Percentiles rank a stretch among this genome's conserved stretches.
phyloP scores from a whole-genome alignment of 2,113 vertebrate genomes.

The Scomber japonicus region DNA sequence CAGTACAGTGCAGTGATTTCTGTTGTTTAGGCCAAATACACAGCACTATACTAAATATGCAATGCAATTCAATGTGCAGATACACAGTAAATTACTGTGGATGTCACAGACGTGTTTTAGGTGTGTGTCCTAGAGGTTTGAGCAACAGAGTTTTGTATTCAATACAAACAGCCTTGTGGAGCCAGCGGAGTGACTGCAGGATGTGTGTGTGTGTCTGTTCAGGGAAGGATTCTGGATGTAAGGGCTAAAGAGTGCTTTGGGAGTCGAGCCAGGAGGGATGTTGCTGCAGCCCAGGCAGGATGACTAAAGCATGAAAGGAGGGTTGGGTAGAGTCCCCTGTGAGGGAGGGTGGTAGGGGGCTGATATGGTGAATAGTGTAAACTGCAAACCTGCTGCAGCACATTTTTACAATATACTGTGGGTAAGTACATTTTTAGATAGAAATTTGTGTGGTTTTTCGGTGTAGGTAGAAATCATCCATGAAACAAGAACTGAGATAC shows the following conservation, averaged over 20 bases:
- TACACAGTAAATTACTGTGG: no score
- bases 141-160: slow-evolving; percentile 59
- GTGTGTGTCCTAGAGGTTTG: slow-evolving; percentile 49
- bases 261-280: slow-evolving; percentile 71
- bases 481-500: not conserved
- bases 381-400: slow-evolving; percentile 51
- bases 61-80: no score
- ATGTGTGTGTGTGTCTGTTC: slow-evolving; percentile 1
- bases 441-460: not conserved
- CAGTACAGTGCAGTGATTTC: no score
- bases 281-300: slow-evolving; percentile 64
- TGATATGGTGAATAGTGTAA: slow-evolving; percentile 42
- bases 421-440: not conserved
- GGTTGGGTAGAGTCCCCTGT: slow-evolving; percentile 55
- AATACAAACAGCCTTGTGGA: slow-evolving; percentile 48
- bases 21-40: no score
- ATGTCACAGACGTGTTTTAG: no score
- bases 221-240: slow-evolving; percentile 38
- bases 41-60: no score
- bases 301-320: slow-evolving; percentile 73
- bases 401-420: slow-evolving; percentile 9
- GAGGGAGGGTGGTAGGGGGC: slow-evolving; percentile 12
- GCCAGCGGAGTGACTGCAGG: slow-evolving; percentile 33
- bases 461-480: slow-evolving; percentile 18
- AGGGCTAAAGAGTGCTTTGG: slow-evolving; percentile 66